Base-by-base conservation (phyloP, 64 coral and sea anemone genomes). In the Hydrozoanthus tunicans region DNA sequence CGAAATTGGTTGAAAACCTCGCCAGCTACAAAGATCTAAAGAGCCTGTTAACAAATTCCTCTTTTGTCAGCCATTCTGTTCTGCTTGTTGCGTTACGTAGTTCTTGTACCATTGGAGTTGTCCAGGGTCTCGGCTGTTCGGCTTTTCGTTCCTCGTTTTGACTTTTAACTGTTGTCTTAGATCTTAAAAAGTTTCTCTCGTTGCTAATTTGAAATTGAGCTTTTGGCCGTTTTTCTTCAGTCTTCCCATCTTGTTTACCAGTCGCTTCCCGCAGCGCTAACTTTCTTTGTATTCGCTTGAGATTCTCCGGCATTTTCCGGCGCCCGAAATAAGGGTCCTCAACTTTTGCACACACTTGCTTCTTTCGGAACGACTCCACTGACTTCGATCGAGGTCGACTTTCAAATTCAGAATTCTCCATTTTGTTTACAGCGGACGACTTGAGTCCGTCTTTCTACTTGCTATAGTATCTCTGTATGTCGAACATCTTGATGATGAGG, bases 231-330 rank as follows among this genome's bases (percentile, higher is more conserved):
- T 72, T 88, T 58, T 59, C 56, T 26, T 6, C 68, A 26, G 55
- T 74, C 55, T 74, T 7, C 9, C 13, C 54, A 15, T 74, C 59
- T 61, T 24, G 56, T 15, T 58, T 80, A 32, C 23, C 7, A 0
- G 12, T 8, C 6, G 13, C 59, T 12, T 24, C 56, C 0, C 68
- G 69, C 69, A 88, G 20, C 2, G 84, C 68, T 56, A 88, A 32
- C 55, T 88, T 88, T 58, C 68, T 88, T n/a, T 88, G 84, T 15
- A 88, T 88, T 74, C 68, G 58, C 53, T 88, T 88, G 5, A 88
- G 69, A 56, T 88, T 88, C 84, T 88, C 84, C 11, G 84, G 68
- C 17, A 25, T 73, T 74, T 88, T 88, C 3, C 84, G 68, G 54
- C 23, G 84, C 12, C 84, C 84, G 74, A 73, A 88, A 59, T 74